Percentiles rank a stretch among this genome's conserved stretches.
phyloP scores from a whole-genome alignment of 2,797 vertebrate genomes.

The Vultur gryphus region DNA sequence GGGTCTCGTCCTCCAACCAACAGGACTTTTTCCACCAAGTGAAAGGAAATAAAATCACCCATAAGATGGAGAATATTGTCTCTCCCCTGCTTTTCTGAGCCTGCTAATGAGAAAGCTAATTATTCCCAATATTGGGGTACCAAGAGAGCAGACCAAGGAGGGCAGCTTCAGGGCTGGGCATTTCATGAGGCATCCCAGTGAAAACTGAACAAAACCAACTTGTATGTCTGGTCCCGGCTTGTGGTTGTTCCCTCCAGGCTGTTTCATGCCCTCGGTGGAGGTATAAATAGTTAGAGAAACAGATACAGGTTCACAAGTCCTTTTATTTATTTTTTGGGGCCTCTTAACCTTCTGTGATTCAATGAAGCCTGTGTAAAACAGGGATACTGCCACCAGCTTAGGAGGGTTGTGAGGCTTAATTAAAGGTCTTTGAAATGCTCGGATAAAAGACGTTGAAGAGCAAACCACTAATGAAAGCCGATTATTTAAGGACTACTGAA shows the following conservation, averaged over 20 bases:
- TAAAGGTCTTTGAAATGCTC: background rate
- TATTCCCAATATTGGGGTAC: background rate
- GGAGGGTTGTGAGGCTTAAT: background rate
- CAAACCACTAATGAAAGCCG: background rate
- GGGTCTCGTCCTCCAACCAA: background rate
- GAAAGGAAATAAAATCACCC: background rate
- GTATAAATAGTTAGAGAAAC: background rate
- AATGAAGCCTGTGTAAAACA: background rate
- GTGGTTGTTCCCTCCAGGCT: background rate
- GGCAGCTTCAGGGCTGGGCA: background rate
- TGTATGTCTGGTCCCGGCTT: background rate
- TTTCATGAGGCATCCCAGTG: background rate
- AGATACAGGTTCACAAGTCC: background rate
- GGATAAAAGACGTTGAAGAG: background rate
- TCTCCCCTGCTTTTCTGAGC: background rate
- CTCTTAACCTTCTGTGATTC: background rate
- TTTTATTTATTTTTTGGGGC: background rate
- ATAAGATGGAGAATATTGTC: background rate
- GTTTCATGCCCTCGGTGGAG: background rate
- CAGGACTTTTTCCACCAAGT: background rate
- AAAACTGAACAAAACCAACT: background rate
- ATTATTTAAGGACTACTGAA: background rate
- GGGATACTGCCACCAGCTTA: background rate
- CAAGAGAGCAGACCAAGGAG: accelerated
- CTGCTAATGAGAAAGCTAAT: background rate